Evolutionary conservation across 1,140 invertebrate species (phyloP).

Genomic region (Cotesia glomerata): DNA sequence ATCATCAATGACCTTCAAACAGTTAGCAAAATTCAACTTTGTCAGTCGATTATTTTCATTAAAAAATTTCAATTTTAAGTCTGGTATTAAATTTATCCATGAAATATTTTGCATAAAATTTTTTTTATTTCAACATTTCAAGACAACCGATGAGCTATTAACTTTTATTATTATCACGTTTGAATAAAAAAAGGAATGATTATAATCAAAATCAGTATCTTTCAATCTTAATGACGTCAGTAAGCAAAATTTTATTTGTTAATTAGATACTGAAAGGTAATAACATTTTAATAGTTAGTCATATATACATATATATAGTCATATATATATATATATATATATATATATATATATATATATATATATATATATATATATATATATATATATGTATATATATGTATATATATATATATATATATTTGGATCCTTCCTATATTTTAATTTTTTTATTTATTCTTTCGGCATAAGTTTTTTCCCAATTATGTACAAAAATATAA

Average conservation of each 20-base stretch:
- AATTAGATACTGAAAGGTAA: not conserved
- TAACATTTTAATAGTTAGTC: not conserved
- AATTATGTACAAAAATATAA: constrained; percentile 60
- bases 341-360: not conserved
- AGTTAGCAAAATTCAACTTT: not conserved
- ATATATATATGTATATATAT: too few relatives aligned
- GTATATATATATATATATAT: not conserved
- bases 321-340: too few relatives aligned
- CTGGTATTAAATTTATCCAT: not conserved
- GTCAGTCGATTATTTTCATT: not conserved
- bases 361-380: not conserved
- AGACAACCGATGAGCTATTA: not conserved
- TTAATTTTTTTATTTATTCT: constrained; percentile 45
- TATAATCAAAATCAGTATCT: not conserved
- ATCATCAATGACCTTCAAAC: not conserved
- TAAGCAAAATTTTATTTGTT: not conserved
- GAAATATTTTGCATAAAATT: not conserved
- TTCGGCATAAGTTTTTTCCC: constrained; percentile 43
- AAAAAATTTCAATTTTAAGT: too few relatives aligned
- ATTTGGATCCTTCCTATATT: not conserved
- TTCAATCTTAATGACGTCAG: not conserved
- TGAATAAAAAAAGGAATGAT: not conserved
- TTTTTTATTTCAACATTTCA: not conserved
- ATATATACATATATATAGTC: not conserved
- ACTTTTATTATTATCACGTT: not conserved